These are phyloP conservation scores for Oreonectes daqikongensis DNA, from an alignment of 2,797 vertebrate species.

Conservation along the genomic window DNA sequence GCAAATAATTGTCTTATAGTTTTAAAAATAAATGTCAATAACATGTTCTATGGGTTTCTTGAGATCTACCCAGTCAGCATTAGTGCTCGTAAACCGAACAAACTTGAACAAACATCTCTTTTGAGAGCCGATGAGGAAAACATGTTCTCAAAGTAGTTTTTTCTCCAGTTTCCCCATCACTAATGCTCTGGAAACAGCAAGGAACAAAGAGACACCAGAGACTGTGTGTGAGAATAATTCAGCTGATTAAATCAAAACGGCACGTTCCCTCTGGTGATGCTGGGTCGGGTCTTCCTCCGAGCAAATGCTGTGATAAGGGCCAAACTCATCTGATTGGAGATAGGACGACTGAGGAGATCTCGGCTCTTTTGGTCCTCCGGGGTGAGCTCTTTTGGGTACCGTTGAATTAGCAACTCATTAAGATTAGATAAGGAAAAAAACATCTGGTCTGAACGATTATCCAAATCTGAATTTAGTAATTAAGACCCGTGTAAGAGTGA, in stretches of 20 bases:
- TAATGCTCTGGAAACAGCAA: conserved; percentile 66
- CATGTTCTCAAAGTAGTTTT: conserved; percentile 5
- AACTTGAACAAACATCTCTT: too few species aligned
- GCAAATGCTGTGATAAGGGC: not conserved
- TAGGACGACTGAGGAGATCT: conserved; percentile 20
- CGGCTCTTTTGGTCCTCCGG: conserved; percentile 43
- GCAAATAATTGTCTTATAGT: too few species aligned
- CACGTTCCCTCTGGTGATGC: conserved; percentile 55
- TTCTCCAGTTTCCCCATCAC: conserved; percentile 54
- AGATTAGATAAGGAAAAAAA: conserved; percentile 38
- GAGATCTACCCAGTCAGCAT: too few species aligned
- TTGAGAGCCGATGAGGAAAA: conserved; percentile 46
- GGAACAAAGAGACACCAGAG: conserved; percentile 69
- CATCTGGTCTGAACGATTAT: conserved; percentile 49
- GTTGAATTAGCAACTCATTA: conserved; percentile 62
- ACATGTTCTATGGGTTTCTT: too few species aligned
- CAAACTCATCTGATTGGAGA: conserved; percentile 19
- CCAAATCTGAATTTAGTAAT: conserved; percentile 50
- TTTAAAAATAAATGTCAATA: too few species aligned
- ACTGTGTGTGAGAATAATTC: conserved; percentile 65
- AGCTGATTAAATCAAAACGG: conserved; percentile 72
- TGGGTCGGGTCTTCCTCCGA: conserved; percentile 56
- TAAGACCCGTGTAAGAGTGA: conserved; percentile 25
- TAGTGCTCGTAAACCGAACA: too few species aligned
- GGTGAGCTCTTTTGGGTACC: conserved; percentile 52